A percentile compares a stretch with the other conserved stretches of the same genome.
These are phyloP conservation scores for Sphaeramia orbicularis DNA, from an alignment of 2,797 vertebrate species.

Conservation along the genomic window DNA sequence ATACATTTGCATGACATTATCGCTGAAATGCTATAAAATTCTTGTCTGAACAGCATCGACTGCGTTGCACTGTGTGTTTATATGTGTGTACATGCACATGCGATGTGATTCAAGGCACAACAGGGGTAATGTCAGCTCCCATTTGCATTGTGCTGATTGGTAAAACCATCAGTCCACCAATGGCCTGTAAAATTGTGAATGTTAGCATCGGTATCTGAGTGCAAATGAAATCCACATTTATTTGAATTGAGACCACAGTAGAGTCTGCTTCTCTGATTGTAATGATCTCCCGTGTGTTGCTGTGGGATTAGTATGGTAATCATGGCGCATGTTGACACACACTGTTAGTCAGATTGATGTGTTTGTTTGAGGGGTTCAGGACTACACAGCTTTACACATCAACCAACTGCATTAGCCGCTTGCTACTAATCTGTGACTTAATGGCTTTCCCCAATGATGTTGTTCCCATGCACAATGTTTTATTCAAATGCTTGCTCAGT, in stretches of 20 bases:
- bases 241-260: slow-evolving; percentile 10
- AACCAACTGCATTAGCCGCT: slow-evolving; percentile 67
- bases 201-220: neutral
- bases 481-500: slow-evolving; percentile 65
- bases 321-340: slow-evolving; percentile 67
- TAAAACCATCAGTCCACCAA: slow-evolving; percentile 25
- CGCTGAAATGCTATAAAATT: slow-evolving; percentile 57
- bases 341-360: slow-evolving; percentile 73
- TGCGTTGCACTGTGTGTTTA: slow-evolving; percentile 21
- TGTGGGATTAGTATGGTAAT: slow-evolving; percentile 69
- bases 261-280: slow-evolving; percentile 25
- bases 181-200: slow-evolving; percentile 19
- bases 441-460: slow-evolving; percentile 64
- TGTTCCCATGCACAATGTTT: slow-evolving; percentile 62
- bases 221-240: slow-evolving; percentile 12
- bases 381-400: slow-evolving; percentile 51
- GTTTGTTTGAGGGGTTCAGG: slow-evolving; percentile 69
- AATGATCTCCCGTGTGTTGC: slow-evolving; percentile 49
- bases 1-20: slow-evolving; percentile 70
- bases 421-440: slow-evolving; percentile 67
- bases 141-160: slow-evolving; percentile 32
- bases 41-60: slow-evolving; percentile 54
- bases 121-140: slow-evolving; percentile 3
- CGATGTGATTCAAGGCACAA: slow-evolving; percentile 23
- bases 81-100: neutral